These are phyloP conservation scores for Neolamprologus sp. DNA, from an alignment of 2,113 vertebrate genomes.

Conservation along the genomic window DNA sequence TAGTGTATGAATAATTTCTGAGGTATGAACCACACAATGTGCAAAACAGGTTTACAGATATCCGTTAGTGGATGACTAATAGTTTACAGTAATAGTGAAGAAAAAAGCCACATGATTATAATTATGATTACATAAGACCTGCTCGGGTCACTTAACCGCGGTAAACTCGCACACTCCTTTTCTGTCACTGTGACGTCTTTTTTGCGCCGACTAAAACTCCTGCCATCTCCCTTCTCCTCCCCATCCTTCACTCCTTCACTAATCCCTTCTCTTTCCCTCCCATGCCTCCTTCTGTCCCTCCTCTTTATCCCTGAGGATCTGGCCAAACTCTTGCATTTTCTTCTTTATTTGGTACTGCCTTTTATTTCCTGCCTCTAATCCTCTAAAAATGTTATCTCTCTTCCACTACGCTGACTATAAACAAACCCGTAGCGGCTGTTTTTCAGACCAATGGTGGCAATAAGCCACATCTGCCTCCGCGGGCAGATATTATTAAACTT, in stretches of 20 bases:
- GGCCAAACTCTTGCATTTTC: constrained; percentile 38
- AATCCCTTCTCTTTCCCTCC: constrained; percentile 14
- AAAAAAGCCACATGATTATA: not conserved
- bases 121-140: not conserved
- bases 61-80: not conserved
- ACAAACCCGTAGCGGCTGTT: constrained; percentile 37
- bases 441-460: not conserved
- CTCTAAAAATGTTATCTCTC: constrained; percentile 62
- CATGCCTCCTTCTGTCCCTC: not conserved
- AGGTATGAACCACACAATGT: not conserved
- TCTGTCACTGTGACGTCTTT: not conserved
- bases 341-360: constrained; percentile 68
- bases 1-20: not conserved
- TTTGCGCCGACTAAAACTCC: not conserved
- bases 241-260: constrained; percentile 4
- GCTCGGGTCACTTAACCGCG: not conserved
- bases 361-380: constrained; percentile 59
- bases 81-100: not conserved
- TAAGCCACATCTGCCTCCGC: not conserved
- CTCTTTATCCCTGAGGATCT: not conserved
- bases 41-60: not conserved
- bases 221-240: constrained; percentile 1
- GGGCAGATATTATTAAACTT: not conserved
- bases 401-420: constrained; percentile 36
- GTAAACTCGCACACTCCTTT: not conserved